Evolutionary conservation across 2,797 vertebrate species (phyloP).

Genomic region (Halcyon smyrnensis): DNA sequence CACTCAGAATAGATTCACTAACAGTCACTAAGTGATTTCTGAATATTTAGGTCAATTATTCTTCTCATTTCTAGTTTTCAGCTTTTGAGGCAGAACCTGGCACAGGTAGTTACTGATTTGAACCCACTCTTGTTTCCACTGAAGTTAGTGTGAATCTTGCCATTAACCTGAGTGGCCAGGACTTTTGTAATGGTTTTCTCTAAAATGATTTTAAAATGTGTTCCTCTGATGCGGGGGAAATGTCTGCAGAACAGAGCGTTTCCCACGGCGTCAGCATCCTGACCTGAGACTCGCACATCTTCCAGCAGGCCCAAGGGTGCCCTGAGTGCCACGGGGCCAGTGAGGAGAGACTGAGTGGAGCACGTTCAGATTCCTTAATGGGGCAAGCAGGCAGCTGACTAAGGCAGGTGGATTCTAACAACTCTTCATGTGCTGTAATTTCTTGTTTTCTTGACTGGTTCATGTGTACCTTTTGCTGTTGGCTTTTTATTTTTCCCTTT

Average conservation of each 20-base stretch:
- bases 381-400: neutral
- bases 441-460: neutral
- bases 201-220: neutral
- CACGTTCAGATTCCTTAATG: rapidly evolving
- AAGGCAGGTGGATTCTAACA: neutral
- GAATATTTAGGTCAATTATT: constrained; percentile 46
- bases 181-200: neutral
- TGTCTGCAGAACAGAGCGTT: neutral
- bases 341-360: too few relatives aligned
- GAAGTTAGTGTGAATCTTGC: neutral
- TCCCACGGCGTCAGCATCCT: rapidly evolving
- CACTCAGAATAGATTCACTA: constrained; percentile 32
- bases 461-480: neutral
- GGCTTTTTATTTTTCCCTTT: neutral
- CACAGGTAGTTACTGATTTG: neutral
- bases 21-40: constrained; percentile 4
- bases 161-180: neutral
- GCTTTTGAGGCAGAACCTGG: neutral
- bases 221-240: neutral
- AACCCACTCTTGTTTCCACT: neutral
- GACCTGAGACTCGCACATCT: neutral
- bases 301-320: neutral
- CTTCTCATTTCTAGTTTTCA: neutral
- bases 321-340: neutral
- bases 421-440: neutral